Evolutionary conservation across 2,888 invertebrate species (phyloP).

Genomic region (Mesochorus sp.): DNA sequence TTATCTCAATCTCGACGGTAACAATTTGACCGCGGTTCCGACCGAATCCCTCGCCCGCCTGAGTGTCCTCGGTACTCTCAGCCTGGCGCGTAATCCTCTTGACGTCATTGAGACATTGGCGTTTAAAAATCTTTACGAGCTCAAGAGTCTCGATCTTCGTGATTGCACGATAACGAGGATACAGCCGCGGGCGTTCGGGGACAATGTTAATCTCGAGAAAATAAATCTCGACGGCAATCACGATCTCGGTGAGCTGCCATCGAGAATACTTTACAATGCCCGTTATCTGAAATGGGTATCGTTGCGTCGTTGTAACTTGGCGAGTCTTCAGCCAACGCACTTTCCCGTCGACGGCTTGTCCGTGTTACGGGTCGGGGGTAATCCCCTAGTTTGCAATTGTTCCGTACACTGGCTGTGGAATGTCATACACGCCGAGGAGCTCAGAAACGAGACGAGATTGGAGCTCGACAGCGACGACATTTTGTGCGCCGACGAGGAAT

Average conservation of each 20-base stretch:
- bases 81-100: conserved; percentile 91
- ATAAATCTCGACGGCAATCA: conserved; percentile 91
- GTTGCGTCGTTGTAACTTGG: conserved; percentile 89
- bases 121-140: conserved; percentile 92
- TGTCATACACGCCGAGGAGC: conserved; percentile 83
- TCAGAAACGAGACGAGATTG: conserved; percentile 77
- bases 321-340: conserved; percentile 90
- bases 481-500: conserved; percentile 78
- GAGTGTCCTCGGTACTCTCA: conserved; percentile 89
- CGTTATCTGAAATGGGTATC: conserved; percentile 89
- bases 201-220: conserved; percentile 91
- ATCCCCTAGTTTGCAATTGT: conserved; percentile 94
- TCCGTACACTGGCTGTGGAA: conserved; percentile 94
- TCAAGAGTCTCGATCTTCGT: conserved; percentile 88
- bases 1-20: conserved; percentile 90
- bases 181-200: conserved; percentile 91
- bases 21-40: conserved; percentile 91
- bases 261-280: conserved; percentile 92
- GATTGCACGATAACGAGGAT: conserved; percentile 84
- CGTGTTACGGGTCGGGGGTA: conserved; percentile 89
- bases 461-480: conserved; percentile 79
- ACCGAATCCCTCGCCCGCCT: conserved; percentile 90
- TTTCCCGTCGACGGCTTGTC: conserved; percentile 92
- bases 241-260: conserved; percentile 88
- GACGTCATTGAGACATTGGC: conserved; percentile 89